phyloP scores from a whole-genome alignment of 30 jellyfish, hydroid and myxozoan genomes.

The Chironex yamaguchii region DNA sequence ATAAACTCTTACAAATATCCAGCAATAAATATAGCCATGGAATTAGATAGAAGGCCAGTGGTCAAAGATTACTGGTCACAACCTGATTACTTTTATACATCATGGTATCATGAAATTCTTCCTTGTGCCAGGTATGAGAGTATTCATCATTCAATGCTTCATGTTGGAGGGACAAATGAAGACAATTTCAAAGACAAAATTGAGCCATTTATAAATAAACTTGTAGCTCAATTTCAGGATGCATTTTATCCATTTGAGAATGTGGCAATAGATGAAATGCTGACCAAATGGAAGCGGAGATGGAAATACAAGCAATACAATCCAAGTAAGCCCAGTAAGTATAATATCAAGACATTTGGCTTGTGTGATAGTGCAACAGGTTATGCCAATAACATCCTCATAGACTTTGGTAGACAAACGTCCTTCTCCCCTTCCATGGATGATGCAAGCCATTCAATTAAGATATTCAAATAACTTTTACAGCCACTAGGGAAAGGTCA shows the following conservation, averaged over 20 bases:
- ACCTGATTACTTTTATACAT: not conserved
- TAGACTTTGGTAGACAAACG: constrained; percentile 37
- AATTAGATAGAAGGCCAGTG: constrained; percentile 26
- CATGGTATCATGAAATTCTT: constrained; percentile 4
- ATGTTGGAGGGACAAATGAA: constrained; percentile 24
- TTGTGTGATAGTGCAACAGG: constrained; percentile 68
- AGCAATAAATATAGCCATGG: constrained; percentile 16
- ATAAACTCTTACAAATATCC: not conserved
- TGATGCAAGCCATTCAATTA: too few relatives aligned
- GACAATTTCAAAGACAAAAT: constrained; percentile 18
- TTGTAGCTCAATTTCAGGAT: constrained; percentile 1
- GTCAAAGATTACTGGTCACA: constrained; percentile 41
- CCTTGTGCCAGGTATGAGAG: constrained; percentile 43
- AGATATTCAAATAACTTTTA: constrained; percentile 41
- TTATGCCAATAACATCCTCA: constrained; percentile 54
- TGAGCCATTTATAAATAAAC: constrained; percentile 45
- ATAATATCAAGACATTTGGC: constrained; percentile 50
- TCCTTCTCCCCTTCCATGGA: too few relatives aligned
- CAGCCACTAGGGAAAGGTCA: constrained; percentile 60
- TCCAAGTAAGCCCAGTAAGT: constrained; percentile 47
- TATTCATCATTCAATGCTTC: constrained; percentile 40
- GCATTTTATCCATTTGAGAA: constrained; percentile 41
- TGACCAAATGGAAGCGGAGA: constrained; percentile 41
- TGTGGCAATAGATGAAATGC: constrained; percentile 62
- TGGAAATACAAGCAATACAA: constrained; percentile 64